A percentile compares a stretch with the other conserved stretches of the same genome.
phyloP scores from a whole-genome alignment of 1,140 invertebrate species.

The Pararge aegeria region DNA sequence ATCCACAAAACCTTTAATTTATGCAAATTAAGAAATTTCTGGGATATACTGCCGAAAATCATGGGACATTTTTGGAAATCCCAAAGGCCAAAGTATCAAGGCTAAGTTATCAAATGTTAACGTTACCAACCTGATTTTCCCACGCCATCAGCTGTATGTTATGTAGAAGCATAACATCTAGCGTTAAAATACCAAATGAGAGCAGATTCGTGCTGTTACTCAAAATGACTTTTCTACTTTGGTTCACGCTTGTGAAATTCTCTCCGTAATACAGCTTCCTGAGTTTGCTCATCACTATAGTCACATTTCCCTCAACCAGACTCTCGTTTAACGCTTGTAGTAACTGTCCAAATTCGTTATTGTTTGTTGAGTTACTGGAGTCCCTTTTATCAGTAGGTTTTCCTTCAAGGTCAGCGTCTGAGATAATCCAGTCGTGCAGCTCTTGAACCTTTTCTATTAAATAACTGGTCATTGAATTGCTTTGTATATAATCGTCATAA shows the following conservation, averaged over 20 bases:
- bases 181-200: conserved; percentile 80
- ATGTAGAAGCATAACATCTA: conserved; percentile 81
- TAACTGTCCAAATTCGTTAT: conserved; percentile 53
- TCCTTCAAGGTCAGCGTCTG: conserved; percentile 55
- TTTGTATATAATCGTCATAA: conserved; percentile 70
- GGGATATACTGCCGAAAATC: too few relatives aligned
- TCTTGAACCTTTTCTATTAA: conserved; percentile 77
- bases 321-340: conserved; percentile 72
- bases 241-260: conserved; percentile 45
- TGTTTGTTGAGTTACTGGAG: neutral
- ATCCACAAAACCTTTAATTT: too few relatives aligned
- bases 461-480: conserved; percentile 67
- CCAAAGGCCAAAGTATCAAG: too few relatives aligned
- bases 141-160: conserved; percentile 81
- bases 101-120: too few relatives aligned
- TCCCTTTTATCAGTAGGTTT: conserved; percentile 30
- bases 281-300: conserved; percentile 70
- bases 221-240: conserved; percentile 56
- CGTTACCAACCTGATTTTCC: conserved; percentile 74
- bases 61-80: too few relatives aligned
- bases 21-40: too few relatives aligned
- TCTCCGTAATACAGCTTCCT: conserved; percentile 76
- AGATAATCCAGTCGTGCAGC: conserved; percentile 75
- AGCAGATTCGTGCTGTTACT: conserved; percentile 76
- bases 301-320: conserved; percentile 69